These are phyloP conservation scores for Candoia aspera DNA, from an alignment of 2,113 vertebrate species.

Conservation along the genomic window DNA sequence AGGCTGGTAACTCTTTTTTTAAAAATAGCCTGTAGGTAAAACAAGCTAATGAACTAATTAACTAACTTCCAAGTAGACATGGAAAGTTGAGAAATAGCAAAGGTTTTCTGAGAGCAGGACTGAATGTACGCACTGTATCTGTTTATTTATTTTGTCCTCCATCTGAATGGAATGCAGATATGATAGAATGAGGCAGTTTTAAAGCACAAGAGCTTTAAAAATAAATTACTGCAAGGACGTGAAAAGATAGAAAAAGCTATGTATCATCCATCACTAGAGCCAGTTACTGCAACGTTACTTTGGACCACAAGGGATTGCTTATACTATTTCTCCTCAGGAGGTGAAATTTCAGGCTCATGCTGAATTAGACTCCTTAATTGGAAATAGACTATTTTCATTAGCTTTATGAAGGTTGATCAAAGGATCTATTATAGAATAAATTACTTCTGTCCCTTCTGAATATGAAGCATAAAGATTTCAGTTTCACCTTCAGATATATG, in stretches of 20 bases:
- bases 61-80: background rate
- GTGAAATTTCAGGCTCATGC: slow-evolving; percentile 13
- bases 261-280: background rate
- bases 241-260: slow-evolving; percentile 24
- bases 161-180: background rate
- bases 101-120: background rate
- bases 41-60: background rate
- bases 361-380: slow-evolving; percentile 26
- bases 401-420: slow-evolving; percentile 36
- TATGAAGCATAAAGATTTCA: slow-evolving; percentile 7
- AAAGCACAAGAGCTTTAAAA: slow-evolving; percentile 16
- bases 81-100: background rate
- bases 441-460: background rate
- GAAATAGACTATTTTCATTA: slow-evolving; percentile 40
- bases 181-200: background rate
- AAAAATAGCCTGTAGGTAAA: background rate
- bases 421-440: slow-evolving; percentile 19
- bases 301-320: slow-evolving; percentile 4
- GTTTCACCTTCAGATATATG: slow-evolving; percentile 13
- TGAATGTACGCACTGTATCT: background rate
- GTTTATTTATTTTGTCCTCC: background rate
- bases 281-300: background rate
- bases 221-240: slow-evolving; percentile 6
- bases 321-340: slow-evolving; percentile 14
- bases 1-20: background rate